These are phyloP conservation scores for Elegia similella DNA, from an alignment of 2,888 invertebrate species.

Conservation along the genomic window DNA sequence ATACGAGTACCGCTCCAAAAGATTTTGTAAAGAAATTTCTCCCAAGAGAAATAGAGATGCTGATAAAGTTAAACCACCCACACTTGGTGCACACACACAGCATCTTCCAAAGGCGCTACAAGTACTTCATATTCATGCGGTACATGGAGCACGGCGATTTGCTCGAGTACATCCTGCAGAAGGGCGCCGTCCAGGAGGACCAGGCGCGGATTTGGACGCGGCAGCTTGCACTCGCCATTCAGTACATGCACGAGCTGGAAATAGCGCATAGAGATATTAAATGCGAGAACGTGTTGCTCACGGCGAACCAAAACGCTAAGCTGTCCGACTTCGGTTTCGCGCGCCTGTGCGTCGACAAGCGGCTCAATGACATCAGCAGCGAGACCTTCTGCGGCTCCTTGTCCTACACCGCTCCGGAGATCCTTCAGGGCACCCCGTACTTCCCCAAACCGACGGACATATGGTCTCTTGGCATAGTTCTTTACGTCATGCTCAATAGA, in stretches of 20 bases:
- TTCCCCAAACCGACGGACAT: slow-evolving; percentile 88
- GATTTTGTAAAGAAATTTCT: slow-evolving; percentile 91
- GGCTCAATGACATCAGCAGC: slow-evolving; percentile 79
- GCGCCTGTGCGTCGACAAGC: slow-evolving; percentile 66
- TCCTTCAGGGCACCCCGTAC: slow-evolving; percentile 88
- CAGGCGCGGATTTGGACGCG: slow-evolving; percentile 87
- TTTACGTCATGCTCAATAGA: slow-evolving; percentile 91
- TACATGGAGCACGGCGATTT: slow-evolving; percentile 88
- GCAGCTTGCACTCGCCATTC: slow-evolving; percentile 85
- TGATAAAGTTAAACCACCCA: slow-evolving; percentile 88
- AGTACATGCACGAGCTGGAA: slow-evolving; percentile 88
- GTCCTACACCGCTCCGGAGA: slow-evolving; percentile 94
- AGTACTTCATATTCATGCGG: slow-evolving; percentile 90
- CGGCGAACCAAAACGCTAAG: slow-evolving; percentile 88
- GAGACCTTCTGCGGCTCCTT: slow-evolving; percentile 93
- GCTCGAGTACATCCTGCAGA: slow-evolving; percentile 85
- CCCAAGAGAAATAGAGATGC: slow-evolving; percentile 90
- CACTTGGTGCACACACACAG: slow-evolving; percentile 91
- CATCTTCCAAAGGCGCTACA: slow-evolving; percentile 85
- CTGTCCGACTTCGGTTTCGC: slow-evolving; percentile 92
- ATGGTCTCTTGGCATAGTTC: slow-evolving; percentile 90
- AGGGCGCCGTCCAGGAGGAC: slow-evolving; percentile 85
- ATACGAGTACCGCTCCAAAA: slow-evolving; percentile 86
- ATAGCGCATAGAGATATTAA: slow-evolving; percentile 91
- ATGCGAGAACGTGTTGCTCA: slow-evolving; percentile 90